A percentile compares a stretch with the other conserved stretches of the same genome.
Evolutionary conservation across 2,797 vertebrate species (phyloP).

Genomic region (Enteromius argenteus): DNA sequence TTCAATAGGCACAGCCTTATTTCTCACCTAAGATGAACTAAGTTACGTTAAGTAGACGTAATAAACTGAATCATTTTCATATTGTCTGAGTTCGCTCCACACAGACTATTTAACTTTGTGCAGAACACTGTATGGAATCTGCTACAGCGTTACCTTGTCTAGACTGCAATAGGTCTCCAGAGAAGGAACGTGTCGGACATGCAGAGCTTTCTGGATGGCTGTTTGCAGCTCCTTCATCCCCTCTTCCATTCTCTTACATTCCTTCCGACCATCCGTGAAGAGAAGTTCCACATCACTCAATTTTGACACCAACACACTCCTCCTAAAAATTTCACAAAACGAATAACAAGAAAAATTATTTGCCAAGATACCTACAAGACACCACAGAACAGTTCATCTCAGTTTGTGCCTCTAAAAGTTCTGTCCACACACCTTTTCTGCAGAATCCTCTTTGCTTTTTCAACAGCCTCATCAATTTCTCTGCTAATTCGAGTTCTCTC

Average conservation of each 20-base stretch:
- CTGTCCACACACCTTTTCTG: slow-evolving; percentile 69
- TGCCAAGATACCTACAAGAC: background rate
- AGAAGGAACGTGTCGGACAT: slow-evolving; percentile 68
- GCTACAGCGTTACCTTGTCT: slow-evolving; percentile 62
- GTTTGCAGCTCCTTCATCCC: slow-evolving; percentile 62
- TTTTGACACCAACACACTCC: slow-evolving; percentile 62
- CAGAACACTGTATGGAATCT: no score
- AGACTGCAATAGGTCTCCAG: slow-evolving; percentile 72
- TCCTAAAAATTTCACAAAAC: slow-evolving; percentile 60
- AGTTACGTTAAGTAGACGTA: background rate
- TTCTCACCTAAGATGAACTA: no score
- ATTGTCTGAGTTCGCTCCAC: background rate
- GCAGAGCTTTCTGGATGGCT: slow-evolving; percentile 74
- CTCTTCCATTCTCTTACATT: slow-evolving; percentile 63
- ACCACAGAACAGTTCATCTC: background rate
- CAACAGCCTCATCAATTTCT: slow-evolving; percentile 68
- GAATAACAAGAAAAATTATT: background rate
- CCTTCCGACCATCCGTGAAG: slow-evolving; percentile 55
- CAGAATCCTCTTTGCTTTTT: slow-evolving; percentile 61
- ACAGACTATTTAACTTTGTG: background rate
- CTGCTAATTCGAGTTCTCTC: slow-evolving; percentile 65
- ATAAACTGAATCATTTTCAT: background rate
- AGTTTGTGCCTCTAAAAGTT: background rate
- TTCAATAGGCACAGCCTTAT: background rate
- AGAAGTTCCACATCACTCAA: slow-evolving; percentile 62